Base-by-base conservation (phyloP, 2,888 invertebrate genomes). In the Cetonia aurata region DNA sequence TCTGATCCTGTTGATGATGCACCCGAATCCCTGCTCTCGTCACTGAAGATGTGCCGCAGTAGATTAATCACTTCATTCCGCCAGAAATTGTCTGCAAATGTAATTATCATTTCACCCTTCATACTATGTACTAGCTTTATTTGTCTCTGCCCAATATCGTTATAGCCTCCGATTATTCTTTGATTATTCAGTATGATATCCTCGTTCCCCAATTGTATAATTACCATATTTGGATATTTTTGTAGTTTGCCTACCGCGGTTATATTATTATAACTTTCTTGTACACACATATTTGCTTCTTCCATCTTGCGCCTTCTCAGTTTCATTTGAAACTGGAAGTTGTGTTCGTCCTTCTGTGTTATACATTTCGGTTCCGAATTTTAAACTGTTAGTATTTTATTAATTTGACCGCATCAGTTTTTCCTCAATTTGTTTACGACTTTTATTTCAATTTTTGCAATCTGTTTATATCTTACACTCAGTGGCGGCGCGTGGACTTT, bases 301-400 rank as follows among this genome's bases (percentile, higher is more conserved):
- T 53, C 25, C 53, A 53, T 53, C 53, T 53, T 53, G 19, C 53
- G 53, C 25, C 9, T 53, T 53, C 25, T 25, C 25, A 53, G 53
- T 53, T 53, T 53, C 53, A 53, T 25, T 53, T 53, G 53, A 53
- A 53, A 53, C 53, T 53, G 53, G 25, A 53, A n/a, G n/a, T n/a
- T n/a, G n/a, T n/a, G n/a, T n/a, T n/a, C n/a, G n/a, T n/a, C n/a
- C n/a, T n/a, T n/a, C n/a, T n/a, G n/a, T n/a, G n/a, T n/a, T n/a
- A n/a, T n/a, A n/a, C n/a, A n/a, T n/a, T n/a, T n/a, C n/a, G n/a
- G n/a, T n/a, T n/a, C n/a, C n/a, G n/a, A n/a, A n/a, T n/a, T n/a
- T n/a, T n/a, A n/a, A n/a, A n/a, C n/a, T n/a, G n/a, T n/a, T n/a
- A n/a, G n/a, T n/a, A n/a, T n/a, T n/a, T n/a, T n/a, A n/a, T n/a